Evolutionary conservation across 2,888 invertebrate genomes (phyloP).

Genomic region (Apoderus coryli): DNA sequence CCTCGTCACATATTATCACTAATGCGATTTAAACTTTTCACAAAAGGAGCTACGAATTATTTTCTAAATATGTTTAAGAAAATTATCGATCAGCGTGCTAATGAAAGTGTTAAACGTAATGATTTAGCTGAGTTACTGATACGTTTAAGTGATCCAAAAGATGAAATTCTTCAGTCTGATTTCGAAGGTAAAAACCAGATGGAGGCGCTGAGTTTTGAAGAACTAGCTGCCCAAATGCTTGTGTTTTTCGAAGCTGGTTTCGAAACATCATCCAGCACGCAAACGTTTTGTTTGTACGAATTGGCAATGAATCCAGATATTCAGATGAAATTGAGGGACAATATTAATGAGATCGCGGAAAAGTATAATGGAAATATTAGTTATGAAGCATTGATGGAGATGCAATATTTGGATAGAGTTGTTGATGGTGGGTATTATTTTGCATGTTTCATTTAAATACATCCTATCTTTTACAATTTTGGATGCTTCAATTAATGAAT

Average conservation of each 20-base stretch:
- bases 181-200: conserved; percentile 16
- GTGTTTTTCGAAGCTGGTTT: conserved; percentile 27
- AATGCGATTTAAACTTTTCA: conserved; percentile 21
- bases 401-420: conserved; percentile 32
- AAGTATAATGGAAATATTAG: conserved; percentile 19
- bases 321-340: conserved; percentile 26
- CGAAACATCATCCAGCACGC: conserved; percentile 29
- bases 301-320: conserved; percentile 33
- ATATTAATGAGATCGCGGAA: conserved; percentile 18
- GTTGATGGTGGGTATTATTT: conserved; percentile 29
- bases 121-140: conserved; percentile 39
- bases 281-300: conserved; percentile 36
- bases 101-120: conserved; percentile 30
- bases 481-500: too few species aligned
- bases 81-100: conserved; percentile 30
- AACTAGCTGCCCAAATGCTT: conserved; percentile 22
- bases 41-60: conserved; percentile 26
- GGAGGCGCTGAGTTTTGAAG: conserved; percentile 16
- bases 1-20: conserved; percentile 17
- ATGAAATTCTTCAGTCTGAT: conserved; percentile 12
- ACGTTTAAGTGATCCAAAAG: conserved; percentile 18
- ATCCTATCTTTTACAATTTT: not conserved
- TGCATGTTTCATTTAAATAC: too few species aligned
- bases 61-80: conserved; percentile 32
- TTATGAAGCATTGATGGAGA: conserved; percentile 21